Conservation (phyloP, 2,888 invertebrate species). For the Orchesella flavescens region DNA sequence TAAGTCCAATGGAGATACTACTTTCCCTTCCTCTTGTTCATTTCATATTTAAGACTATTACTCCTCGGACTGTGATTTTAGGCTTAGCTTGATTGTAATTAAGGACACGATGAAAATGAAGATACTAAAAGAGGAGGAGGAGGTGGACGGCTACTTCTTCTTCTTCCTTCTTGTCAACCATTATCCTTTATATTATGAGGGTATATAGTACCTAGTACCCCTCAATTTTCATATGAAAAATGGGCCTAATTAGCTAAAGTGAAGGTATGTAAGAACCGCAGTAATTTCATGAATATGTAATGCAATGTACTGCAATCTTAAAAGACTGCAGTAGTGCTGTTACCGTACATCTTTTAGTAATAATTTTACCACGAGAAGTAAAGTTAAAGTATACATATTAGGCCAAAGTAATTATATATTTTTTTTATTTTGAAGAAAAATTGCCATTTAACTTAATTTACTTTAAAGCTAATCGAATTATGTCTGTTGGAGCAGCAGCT, state of each 20-base stretch:
- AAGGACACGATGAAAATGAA: slow-evolving; percentile 6
- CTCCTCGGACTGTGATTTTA: too few relatives aligned
- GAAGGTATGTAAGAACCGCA: background rate
- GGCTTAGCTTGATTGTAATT: slow-evolving; percentile 15
- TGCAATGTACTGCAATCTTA: too few relatives aligned
- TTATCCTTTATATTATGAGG: too few relatives aligned
- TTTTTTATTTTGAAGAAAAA: slow-evolving; percentile 21
- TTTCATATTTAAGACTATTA: too few relatives aligned
- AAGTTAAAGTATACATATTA: too few relatives aligned
- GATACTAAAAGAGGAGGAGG: background rate
- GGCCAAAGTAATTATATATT: slow-evolving; percentile 38
- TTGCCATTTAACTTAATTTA: slow-evolving; percentile 40
- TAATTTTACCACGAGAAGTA: too few relatives aligned
- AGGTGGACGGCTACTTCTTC: background rate
- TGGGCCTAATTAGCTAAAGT: slow-evolving; percentile 36
- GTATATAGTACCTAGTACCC: slow-evolving; percentile 11
- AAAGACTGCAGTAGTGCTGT: too few relatives aligned
- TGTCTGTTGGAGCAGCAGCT: background rate
- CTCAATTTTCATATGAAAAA: slow-evolving; percentile 47
- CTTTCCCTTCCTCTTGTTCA: slow-evolving; percentile 4
- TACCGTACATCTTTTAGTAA: too few relatives aligned
- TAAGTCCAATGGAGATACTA: background rate
- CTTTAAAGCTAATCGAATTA: slow-evolving; percentile 34
- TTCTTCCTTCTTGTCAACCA: background rate
- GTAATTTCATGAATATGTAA: too few relatives aligned